Evolutionary conservation across 2,797 vertebrate species (phyloP).

Genomic region (Apogon hyalosoma): DNA sequence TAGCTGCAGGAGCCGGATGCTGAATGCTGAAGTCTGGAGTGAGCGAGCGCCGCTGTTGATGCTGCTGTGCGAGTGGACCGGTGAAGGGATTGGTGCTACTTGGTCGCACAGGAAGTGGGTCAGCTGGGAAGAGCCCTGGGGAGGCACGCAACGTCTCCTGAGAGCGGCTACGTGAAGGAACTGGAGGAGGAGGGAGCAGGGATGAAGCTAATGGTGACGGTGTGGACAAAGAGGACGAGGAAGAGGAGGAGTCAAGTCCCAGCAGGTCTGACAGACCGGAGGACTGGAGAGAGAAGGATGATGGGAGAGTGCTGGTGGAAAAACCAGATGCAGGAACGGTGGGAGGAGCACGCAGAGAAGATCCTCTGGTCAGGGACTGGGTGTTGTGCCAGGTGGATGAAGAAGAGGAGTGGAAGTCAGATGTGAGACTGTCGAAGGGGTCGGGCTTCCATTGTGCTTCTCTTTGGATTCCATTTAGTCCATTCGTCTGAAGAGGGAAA

Average conservation of each 20-base stretch:
- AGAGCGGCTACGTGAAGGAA: slow-evolving; percentile 84
- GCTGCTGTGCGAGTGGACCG: slow-evolving; percentile 64
- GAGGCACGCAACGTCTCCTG: slow-evolving; percentile 85
- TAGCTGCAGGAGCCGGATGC: slow-evolving; percentile 47
- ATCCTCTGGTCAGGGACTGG: slow-evolving; percentile 83
- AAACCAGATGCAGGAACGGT: slow-evolving; percentile 37
- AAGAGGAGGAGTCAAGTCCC: slow-evolving; percentile 71
- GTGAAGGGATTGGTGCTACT: slow-evolving; percentile 87
- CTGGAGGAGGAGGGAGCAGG: slow-evolving; percentile 85
- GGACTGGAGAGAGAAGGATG: slow-evolving; percentile 77
- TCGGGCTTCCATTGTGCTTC: slow-evolving; percentile 88
- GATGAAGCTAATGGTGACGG: slow-evolving; percentile 71
- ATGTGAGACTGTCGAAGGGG: slow-evolving; percentile 87
- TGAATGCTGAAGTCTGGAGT: slow-evolving; percentile 76
- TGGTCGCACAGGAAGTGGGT: slow-evolving; percentile 78
- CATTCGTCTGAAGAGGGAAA: slow-evolving; percentile 78
- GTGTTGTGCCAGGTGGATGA: slow-evolving; percentile 81
- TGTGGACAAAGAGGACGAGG: slow-evolving; percentile 76
- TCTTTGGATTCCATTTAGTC: slow-evolving; percentile 81
- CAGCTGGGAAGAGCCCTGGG: slow-evolving; percentile 80
- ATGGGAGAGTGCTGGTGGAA: slow-evolving; percentile 75
- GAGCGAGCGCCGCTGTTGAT: slow-evolving; percentile 80
- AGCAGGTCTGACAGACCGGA: slow-evolving; percentile 76
- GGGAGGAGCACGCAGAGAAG: slow-evolving; percentile 65
- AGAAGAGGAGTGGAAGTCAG: slow-evolving; percentile 85